Evolutionary conservation across 1,140 invertebrate genomes (phyloP).

Genomic region (Nilaparvata lugens): DNA sequence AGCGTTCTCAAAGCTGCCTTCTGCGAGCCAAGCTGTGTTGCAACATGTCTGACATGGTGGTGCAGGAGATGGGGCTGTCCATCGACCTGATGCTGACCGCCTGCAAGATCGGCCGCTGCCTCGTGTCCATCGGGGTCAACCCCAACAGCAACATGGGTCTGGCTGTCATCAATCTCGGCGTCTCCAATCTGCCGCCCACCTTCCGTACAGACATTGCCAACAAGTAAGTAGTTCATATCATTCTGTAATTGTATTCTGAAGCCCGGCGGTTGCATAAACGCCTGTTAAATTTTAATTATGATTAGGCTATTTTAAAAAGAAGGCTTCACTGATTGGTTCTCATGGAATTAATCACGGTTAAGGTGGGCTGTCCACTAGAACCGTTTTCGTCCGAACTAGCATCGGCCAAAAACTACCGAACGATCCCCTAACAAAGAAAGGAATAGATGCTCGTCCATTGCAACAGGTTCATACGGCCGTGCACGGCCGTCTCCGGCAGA

Average conservation of each 20-base stretch:
- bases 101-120: constrained; percentile 48
- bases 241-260: constrained; percentile 1
- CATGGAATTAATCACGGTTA: too few relatives aligned
- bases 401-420: too few relatives aligned
- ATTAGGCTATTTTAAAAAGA: too few relatives aligned
- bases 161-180: constrained; percentile 51
- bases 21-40: constrained; percentile 38
- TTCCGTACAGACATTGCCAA: constrained; percentile 56
- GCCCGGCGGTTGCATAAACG: too few relatives aligned
- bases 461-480: too few relatives aligned
- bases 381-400: too few relatives aligned
- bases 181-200: constrained; percentile 49
- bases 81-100: constrained; percentile 52
- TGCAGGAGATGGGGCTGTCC: constrained; percentile 48
- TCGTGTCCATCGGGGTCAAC: constrained; percentile 50
- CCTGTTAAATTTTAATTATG: too few relatives aligned
- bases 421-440: too few relatives aligned
- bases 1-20: constrained; percentile 41
- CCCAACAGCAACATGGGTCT: constrained; percentile 50
- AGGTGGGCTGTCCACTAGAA: too few relatives aligned
- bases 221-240: constrained; percentile 36
- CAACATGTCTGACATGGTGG: constrained; percentile 39
- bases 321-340: too few relatives aligned
- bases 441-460: too few relatives aligned
- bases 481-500: too few relatives aligned